phyloP scores from a whole-genome alignment of 1,140 invertebrate genomes.

The Phocides pigmalion region DNA sequence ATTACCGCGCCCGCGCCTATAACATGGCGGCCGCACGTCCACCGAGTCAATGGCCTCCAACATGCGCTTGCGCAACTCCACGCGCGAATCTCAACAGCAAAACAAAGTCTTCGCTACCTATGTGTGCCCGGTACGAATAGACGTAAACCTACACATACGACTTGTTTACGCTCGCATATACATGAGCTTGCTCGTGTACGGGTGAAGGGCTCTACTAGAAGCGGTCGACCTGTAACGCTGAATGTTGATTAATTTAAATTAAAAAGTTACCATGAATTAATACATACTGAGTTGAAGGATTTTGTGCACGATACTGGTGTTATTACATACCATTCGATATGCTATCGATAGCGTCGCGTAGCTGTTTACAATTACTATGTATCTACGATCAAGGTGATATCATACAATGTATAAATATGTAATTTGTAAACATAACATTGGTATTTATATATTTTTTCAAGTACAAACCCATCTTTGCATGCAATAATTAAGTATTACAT shows the following conservation, averaged over 20 bases:
- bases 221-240: slow-evolving; percentile 63
- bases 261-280: slow-evolving; percentile 63
- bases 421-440: slow-evolving; percentile 23
- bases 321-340: slow-evolving; percentile 21
- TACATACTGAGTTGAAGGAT: slow-evolving; percentile 51
- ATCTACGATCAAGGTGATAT: slow-evolving; percentile 31
- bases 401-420: slow-evolving; percentile 15
- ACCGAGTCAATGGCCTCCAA: slow-evolving; percentile 80
- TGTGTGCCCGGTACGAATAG: slow-evolving; percentile 50
- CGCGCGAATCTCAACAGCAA: slow-evolving; percentile 81
- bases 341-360: slow-evolving; percentile 15
- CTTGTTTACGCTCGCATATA: slow-evolving; percentile 50
- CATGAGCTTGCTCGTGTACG: slow-evolving; percentile 49
- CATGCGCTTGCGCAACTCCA: slow-evolving; percentile 79
- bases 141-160: slow-evolving; percentile 33
- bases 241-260: slow-evolving; percentile 71
- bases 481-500: no score
- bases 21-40: slow-evolving; percentile 54
- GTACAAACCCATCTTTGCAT: slow-evolving; percentile 10
- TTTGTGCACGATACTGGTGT: slow-evolving; percentile 42
- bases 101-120: slow-evolving; percentile 65
- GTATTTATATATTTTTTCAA: slow-evolving; percentile 17
- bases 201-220: slow-evolving; percentile 64
- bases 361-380: slow-evolving; percentile 16
- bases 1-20: slow-evolving; percentile 57